phyloP scores from a whole-genome alignment of 92 coral and sea anemone species.

The Epizoanthus illoricatus region DNA sequence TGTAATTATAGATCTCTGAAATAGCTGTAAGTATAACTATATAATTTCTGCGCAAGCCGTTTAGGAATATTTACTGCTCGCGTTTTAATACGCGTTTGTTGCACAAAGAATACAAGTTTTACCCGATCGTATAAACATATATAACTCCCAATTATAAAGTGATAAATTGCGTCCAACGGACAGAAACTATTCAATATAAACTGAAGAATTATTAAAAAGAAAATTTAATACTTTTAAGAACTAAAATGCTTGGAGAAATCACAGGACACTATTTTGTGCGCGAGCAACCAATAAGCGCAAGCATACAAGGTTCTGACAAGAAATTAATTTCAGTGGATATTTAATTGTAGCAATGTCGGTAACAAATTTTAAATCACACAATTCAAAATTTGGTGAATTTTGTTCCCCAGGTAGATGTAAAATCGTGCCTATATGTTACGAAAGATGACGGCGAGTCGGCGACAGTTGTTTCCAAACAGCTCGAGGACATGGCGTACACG shows the following conservation, averaged over 20 bases:
- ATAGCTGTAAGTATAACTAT: slow-evolving; percentile 4
- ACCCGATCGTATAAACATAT: no score
- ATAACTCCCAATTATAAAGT: no score
- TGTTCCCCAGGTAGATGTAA: slow-evolving; percentile 16
- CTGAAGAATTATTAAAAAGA: no score
- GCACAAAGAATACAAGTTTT: no score
- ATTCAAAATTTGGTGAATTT: neutral
- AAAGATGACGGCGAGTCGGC: slow-evolving; percentile 13
- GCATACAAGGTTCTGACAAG: neutral
- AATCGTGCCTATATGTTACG: slow-evolving; percentile 33
- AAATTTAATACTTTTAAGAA: no score
- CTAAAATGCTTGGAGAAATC: no score
- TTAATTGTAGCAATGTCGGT: no score
- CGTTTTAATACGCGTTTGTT: neutral
- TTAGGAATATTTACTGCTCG: neutral
- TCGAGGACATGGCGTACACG: slow-evolving; percentile 34
- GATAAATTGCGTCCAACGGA: no score
- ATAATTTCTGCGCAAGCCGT: neutral
- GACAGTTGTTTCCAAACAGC: slow-evolving; percentile 16
- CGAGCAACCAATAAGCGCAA: neutral
- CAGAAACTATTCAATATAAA: no score
- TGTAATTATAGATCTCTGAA: neutral
- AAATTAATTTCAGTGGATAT: neutral
- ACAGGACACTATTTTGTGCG: neutral
- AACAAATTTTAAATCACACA: no score